phyloP scores from a whole-genome alignment of 2,113 vertebrate genomes.

The Rhizomys pruinosus region DNA sequence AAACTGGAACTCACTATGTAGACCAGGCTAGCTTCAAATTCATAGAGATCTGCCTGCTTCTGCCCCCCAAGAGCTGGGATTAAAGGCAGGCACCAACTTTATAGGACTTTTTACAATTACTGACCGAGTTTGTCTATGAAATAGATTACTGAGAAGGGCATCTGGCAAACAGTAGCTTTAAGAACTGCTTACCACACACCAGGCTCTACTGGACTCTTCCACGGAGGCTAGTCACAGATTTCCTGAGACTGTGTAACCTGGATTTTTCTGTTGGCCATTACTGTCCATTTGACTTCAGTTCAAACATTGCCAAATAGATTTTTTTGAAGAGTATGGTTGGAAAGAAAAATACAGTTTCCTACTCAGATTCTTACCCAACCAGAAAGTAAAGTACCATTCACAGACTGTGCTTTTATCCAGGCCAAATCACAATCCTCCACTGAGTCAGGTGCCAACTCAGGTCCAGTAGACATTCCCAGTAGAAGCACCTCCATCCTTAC shows the following conservation, averaged over 20 bases:
- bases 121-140: neutral
- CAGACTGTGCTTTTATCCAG: neutral
- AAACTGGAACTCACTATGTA: no score
- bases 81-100: no score
- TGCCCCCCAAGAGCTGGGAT: no score
- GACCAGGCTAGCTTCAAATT: no score
- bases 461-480: neutral
- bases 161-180: neutral
- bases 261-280: neutral
- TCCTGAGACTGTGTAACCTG: neutral
- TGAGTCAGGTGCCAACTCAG: neutral
- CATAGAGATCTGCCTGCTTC: no score
- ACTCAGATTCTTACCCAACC: constrained; percentile 13
- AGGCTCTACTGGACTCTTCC: neutral
- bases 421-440: neutral
- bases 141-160: neutral
- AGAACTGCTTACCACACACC: neutral
- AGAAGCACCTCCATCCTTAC: neutral
- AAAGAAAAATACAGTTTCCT: neutral
- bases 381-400: neutral
- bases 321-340: neutral
- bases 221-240: neutral
- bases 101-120: no score
- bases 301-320: neutral
- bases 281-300: constrained; percentile 5